Conservation (phyloP, 2,113 vertebrate species). For the Melanerpes formicivorus region DNA sequence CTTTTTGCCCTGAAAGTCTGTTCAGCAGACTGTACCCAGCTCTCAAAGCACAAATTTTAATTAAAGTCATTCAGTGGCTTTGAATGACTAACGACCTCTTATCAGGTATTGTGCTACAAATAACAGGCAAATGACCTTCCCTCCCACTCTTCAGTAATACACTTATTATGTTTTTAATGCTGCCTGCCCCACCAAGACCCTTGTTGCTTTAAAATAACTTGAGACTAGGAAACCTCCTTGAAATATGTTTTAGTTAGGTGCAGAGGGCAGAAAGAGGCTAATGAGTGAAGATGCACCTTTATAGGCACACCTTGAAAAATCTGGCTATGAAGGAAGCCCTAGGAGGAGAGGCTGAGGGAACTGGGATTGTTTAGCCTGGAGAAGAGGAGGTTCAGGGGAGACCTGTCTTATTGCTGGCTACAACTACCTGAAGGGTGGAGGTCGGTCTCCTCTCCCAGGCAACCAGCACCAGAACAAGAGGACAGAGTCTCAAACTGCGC, state of each 20-base stretch:
- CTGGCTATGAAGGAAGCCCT: neutral
- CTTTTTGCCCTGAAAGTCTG: conserved; percentile 56
- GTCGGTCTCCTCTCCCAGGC: no score
- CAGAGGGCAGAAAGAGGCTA: neutral
- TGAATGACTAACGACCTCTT: conserved; percentile 73
- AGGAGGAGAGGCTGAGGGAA: no score
- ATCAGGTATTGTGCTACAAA: conserved; percentile 55
- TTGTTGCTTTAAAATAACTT: conserved; percentile 20
- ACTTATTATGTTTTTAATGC: conserved; percentile 1
- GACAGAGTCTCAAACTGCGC: no score
- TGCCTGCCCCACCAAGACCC: neutral
- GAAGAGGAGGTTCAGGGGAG: no score
- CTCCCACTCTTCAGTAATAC: conserved; percentile 33
- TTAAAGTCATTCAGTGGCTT: conserved; percentile 69
- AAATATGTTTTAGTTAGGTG: neutral
- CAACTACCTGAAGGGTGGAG: no score
- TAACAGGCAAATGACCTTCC: conserved; percentile 19
- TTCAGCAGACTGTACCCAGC: conserved; percentile 48
- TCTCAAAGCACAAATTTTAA: conserved; percentile 72
- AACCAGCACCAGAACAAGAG: no score
- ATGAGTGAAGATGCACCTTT: neutral
- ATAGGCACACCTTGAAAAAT: neutral
- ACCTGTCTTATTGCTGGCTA: no score
- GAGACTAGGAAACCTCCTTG: neutral
- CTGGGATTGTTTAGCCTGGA: no score